phyloP scores from a whole-genome alignment of 2,888 invertebrate species.

The Venusia cambrica region DNA sequence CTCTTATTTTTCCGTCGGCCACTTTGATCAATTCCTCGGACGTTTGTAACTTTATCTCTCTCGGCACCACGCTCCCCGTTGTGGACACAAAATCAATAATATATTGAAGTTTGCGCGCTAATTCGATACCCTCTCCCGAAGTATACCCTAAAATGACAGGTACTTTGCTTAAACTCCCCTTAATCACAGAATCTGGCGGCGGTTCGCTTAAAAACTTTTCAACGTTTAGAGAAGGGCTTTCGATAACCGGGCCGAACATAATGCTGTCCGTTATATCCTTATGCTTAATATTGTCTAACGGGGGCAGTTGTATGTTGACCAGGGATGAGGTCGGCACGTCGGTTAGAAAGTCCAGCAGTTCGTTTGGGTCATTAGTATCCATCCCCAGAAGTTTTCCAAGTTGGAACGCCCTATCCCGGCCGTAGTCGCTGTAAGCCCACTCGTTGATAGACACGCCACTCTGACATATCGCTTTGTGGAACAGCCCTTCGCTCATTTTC shows the following conservation, averaged over 20 bases:
- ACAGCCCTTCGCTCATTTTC: constrained; percentile 64
- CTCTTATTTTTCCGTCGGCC: constrained; percentile 52
- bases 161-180: constrained; percentile 51
- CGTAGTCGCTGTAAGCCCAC: constrained; percentile 64
- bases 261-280: constrained; percentile 58
- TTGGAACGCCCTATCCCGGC: constrained; percentile 62
- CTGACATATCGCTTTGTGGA: constrained; percentile 73
- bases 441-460: constrained; percentile 72
- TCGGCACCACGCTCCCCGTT: constrained; percentile 58
- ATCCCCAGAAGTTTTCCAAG: constrained; percentile 63
- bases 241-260: constrained; percentile 68
- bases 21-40: constrained; percentile 39
- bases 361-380: constrained; percentile 56
- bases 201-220: constrained; percentile 55
- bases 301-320: constrained; percentile 56
- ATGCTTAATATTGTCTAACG: constrained; percentile 41
- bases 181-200: constrained; percentile 49
- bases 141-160: constrained; percentile 68
- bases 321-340: constrained; percentile 50
- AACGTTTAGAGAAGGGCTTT: constrained; percentile 48
- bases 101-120: constrained; percentile 49
- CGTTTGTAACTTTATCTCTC: constrained; percentile 62
- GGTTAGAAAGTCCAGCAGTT: constrained; percentile 58
- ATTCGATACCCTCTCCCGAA: constrained; percentile 70
- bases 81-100: constrained; percentile 40